Conservation (phyloP, 2,113 vertebrate species). For the Leucosticte australis region DNA sequence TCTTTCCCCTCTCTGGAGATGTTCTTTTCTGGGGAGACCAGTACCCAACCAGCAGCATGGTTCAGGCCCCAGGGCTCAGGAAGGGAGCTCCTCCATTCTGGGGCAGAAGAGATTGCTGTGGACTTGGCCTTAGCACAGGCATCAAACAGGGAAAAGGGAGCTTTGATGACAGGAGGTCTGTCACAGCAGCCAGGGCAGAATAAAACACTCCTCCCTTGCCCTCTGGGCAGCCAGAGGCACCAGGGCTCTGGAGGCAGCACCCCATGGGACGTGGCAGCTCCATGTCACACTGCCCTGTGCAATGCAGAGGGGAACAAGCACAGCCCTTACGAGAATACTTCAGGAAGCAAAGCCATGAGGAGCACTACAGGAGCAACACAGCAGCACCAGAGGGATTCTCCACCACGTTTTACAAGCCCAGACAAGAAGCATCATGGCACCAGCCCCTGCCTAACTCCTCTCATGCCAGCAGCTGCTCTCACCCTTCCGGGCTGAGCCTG, state of each 20-base stretch:
- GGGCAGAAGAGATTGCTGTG: background rate
- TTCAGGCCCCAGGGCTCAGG: background rate
- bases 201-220: background rate
- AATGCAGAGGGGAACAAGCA: background rate
- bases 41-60: accelerated
- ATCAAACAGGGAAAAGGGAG: background rate
- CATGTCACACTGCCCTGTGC: background rate
- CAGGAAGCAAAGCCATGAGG: background rate
- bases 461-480: background rate
- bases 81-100: background rate
- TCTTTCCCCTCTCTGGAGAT: background rate
- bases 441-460: background rate
- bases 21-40: background rate
- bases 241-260: background rate
- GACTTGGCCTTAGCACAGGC: background rate
- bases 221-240: background rate
- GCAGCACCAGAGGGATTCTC: background rate
- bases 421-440: background rate
- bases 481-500: background rate
- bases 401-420: accelerated
- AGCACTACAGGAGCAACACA: background rate
- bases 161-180: background rate
- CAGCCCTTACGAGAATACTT: background rate
- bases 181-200: background rate
- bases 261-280: accelerated